These are phyloP conservation scores for Drosophila picticornis DNA, from an alignment of 2,888 invertebrate species.

Conservation along the genomic window DNA sequence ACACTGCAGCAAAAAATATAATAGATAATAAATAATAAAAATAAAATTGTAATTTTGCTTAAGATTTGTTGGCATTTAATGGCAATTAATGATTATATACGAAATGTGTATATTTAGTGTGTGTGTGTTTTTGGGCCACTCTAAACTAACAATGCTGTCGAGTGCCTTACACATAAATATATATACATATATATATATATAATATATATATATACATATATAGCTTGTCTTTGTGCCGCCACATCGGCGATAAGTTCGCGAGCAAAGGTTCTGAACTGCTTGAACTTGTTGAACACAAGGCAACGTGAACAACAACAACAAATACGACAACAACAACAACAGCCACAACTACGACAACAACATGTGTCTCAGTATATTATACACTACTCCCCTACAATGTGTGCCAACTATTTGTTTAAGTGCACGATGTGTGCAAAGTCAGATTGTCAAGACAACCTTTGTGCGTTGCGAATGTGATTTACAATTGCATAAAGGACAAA, in stretches of 20 bases:
- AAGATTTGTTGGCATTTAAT: not conserved
- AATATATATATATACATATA: not conserved
- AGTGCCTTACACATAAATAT: conserved; percentile 6
- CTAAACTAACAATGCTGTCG: conserved; percentile 54
- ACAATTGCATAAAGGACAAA: conserved; percentile 6
- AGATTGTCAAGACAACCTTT: conserved; percentile 54
- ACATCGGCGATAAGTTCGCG: conserved; percentile 74
- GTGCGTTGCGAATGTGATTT: conserved; percentile 9
- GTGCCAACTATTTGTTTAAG: conserved; percentile 37
- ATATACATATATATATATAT: not conserved
- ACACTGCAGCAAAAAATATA: not conserved
- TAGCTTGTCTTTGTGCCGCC: not conserved
- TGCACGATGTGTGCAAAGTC: conserved; percentile 27
- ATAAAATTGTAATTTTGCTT: not conserved
- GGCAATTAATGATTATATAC: not conserved
- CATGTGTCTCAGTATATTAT: conserved; percentile 28
- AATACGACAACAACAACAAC: conserved; percentile 3
- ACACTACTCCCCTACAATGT: conserved; percentile 36
- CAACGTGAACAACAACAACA: conserved; percentile 17
- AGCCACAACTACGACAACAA: conserved; percentile 1
- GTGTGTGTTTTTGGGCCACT: conserved; percentile 51
- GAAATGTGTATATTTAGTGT: not conserved
- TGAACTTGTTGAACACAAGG: conserved; percentile 70
- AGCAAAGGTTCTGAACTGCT: conserved; percentile 80
- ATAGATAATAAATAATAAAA: not conserved